Conservation (phyloP, 2,113 vertebrate genomes). For the Electrona antarctica region DNA sequence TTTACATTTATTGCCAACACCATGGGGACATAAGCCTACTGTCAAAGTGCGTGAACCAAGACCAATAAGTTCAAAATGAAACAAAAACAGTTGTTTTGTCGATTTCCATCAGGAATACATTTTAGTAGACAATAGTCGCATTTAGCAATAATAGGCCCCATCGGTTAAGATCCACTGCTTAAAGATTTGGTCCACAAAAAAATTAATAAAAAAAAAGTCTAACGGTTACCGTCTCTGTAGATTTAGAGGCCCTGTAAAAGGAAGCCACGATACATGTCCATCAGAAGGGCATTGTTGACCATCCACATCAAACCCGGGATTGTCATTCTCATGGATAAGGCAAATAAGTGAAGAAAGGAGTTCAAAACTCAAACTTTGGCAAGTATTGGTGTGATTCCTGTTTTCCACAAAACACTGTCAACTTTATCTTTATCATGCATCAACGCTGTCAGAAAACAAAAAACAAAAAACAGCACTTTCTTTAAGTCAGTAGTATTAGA, state of each 20-base stretch:
- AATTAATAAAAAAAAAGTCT: constrained; percentile 48
- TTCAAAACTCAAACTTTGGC: constrained; percentile 78
- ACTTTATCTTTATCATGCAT: constrained; percentile 64
- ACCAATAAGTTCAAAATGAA: constrained; percentile 30
- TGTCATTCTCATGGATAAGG: constrained; percentile 61
- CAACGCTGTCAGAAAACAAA: constrained; percentile 52
- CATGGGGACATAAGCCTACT: constrained; percentile 65
- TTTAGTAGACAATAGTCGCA: constrained; percentile 7
- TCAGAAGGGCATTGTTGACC: neutral
- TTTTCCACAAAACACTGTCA: constrained; percentile 37
- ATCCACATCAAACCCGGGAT: constrained; percentile 17
- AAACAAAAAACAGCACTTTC: constrained; percentile 12
- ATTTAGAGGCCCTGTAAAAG: constrained; percentile 33
- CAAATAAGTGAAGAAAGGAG: constrained; percentile 60
- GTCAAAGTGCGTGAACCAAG: constrained; percentile 45
- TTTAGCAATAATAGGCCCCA: constrained; percentile 19
- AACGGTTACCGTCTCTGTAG: constrained; percentile 62
- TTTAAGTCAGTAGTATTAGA: constrained; percentile 52
- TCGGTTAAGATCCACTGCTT: constrained; percentile 30
- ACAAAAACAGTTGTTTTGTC: constrained; percentile 3
- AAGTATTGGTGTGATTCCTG: constrained; percentile 65
- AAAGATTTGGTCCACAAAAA: constrained; percentile 74
- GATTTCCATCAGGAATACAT: neutral
- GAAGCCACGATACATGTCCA: constrained; percentile 19
- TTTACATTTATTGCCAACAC: constrained; percentile 53